Percentiles rank a stretch among this genome's conserved stretches.
Conservation (phyloP, 2,888 invertebrate genomes). For the Tiliacea citrago region DNA sequence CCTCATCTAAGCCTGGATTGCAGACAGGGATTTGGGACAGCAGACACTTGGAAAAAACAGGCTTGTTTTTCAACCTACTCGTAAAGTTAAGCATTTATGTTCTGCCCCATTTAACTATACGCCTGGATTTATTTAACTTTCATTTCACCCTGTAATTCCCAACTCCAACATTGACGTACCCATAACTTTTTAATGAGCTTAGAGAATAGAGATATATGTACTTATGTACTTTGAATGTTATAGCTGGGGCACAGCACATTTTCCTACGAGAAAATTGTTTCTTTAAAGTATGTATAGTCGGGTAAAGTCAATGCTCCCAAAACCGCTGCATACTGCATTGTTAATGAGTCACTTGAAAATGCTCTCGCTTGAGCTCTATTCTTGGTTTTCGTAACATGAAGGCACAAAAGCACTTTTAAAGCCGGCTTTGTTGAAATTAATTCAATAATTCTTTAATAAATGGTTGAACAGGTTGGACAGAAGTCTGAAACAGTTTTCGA, state of each 20-base stretch:
- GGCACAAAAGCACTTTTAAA: conserved; percentile 22
- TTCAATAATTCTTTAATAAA: conserved; percentile 25
- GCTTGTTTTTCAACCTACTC: conserved; percentile 32
- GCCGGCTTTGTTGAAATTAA: conserved; percentile 5
- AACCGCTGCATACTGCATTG: conserved; percentile 43
- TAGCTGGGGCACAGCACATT: conserved; percentile 11
- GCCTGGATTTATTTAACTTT: conserved; percentile 37
- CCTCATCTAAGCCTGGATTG: conserved; percentile 60
- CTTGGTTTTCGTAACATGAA: conserved; percentile 6
- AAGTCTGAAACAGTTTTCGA: conserved; percentile 34
- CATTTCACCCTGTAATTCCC: conserved; percentile 31
- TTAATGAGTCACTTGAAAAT: conserved; percentile 37
- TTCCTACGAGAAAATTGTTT: conserved; percentile 16
- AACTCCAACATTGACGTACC: conserved; percentile 46
- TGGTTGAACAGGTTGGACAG: conserved; percentile 38
- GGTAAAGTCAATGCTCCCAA: conserved; percentile 41
- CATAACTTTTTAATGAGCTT: conserved; percentile 51
- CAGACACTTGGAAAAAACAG: conserved; percentile 45
- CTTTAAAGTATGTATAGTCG: conserved; percentile 22
- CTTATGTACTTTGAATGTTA: conserved; percentile 23
- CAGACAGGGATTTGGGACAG: conserved; percentile 33
- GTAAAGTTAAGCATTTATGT: conserved; percentile 31
- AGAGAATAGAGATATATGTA: conserved; percentile 20
- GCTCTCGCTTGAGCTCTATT: conserved; percentile 5
- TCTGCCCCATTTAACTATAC: conserved; percentile 25